A percentile compares a stretch with the other conserved stretches of the same genome.
These are phyloP conservation scores for Aeoliscus strigatus DNA, from an alignment of 2,797 vertebrate species.

Conservation along the genomic window DNA sequence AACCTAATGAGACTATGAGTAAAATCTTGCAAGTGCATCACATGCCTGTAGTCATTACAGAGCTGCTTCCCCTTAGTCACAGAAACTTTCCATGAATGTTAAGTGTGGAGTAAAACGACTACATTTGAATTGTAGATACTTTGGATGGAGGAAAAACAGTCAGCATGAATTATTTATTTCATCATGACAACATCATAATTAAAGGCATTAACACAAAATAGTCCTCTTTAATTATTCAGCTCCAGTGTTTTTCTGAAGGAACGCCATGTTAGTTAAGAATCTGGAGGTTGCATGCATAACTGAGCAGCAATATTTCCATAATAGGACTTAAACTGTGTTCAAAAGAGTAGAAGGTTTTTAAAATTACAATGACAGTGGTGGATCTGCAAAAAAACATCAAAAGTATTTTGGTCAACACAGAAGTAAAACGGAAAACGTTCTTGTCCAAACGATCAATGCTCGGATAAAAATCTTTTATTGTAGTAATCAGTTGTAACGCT, in stretches of 20 bases:
- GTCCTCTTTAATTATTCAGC: constrained; percentile 62
- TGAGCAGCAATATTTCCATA: constrained; percentile 58
- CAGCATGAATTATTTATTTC: constrained; percentile 65
- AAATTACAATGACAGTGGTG: constrained; percentile 10
- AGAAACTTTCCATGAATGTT: constrained; percentile 49
- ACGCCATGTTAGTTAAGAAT: constrained; percentile 52
- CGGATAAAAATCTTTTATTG: no score
- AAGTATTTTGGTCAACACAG: constrained; percentile 7
- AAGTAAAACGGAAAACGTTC: neutral
- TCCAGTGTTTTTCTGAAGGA: constrained; percentile 48
- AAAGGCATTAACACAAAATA: constrained; percentile 67
- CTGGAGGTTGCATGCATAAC: constrained; percentile 45
- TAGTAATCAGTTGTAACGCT: no score
- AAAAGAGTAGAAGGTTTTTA: constrained; percentile 26
- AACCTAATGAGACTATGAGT: constrained; percentile 22
- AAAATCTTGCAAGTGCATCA: constrained; percentile 25
- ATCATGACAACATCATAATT: constrained; percentile 65
- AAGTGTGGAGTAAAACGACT: constrained; percentile 16
- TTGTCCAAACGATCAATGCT: no score
- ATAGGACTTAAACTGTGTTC: constrained; percentile 40
- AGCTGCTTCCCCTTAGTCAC: constrained; percentile 19
- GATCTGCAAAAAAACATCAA: constrained; percentile 15
- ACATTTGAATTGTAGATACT: constrained; percentile 65
- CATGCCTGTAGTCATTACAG: constrained; percentile 25
- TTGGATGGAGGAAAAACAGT: constrained; percentile 11